A percentile compares a stretch with the other conserved stretches of the same genome.
phyloP scores from a whole-genome alignment of 2,797 vertebrate genomes.

The Ptychadena robeensis region DNA sequence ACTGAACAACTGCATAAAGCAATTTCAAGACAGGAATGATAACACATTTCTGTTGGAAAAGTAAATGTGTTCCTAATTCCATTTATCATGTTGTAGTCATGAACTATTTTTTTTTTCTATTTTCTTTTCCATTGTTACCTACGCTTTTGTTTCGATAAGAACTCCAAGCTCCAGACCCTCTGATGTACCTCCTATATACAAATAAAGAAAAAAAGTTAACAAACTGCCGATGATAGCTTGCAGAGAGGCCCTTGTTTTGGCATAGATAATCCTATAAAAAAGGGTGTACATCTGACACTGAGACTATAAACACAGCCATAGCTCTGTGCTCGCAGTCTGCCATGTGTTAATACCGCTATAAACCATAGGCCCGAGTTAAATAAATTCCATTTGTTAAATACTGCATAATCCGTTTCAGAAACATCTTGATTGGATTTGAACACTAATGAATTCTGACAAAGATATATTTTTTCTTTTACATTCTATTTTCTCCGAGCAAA shows the following conservation, averaged over 20 bases:
- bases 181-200: constrained; percentile 34
- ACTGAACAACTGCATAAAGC: background rate
- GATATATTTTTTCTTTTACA: constrained; percentile 8
- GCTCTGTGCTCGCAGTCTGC: constrained; percentile 24
- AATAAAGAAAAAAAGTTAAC: constrained; percentile 42
- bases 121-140: background rate
- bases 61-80: constrained; percentile 33
- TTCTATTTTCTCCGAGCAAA: background rate
- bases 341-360: constrained; percentile 53
- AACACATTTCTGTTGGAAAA: constrained; percentile 19
- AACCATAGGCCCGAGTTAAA: constrained; percentile 20
- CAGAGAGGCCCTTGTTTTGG: constrained; percentile 29
- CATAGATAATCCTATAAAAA: constrained; percentile 11
- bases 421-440: constrained; percentile 59
- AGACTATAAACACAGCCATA: constrained; percentile 16
- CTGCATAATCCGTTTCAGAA: constrained; percentile 49
- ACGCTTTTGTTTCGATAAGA: constrained; percentile 27
- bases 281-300: constrained; percentile 16
- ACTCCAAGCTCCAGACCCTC: constrained; percentile 18
- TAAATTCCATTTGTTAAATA: constrained; percentile 44
- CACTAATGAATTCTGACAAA: constrained; percentile 50
- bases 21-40: constrained; percentile 12
- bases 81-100: constrained; percentile 2
- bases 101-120: constrained; percentile 2
- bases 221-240: constrained; percentile 37